Evolutionary conservation across 2,797 vertebrate genomes (phyloP).

Genomic region (Graptemys geographica): DNA sequence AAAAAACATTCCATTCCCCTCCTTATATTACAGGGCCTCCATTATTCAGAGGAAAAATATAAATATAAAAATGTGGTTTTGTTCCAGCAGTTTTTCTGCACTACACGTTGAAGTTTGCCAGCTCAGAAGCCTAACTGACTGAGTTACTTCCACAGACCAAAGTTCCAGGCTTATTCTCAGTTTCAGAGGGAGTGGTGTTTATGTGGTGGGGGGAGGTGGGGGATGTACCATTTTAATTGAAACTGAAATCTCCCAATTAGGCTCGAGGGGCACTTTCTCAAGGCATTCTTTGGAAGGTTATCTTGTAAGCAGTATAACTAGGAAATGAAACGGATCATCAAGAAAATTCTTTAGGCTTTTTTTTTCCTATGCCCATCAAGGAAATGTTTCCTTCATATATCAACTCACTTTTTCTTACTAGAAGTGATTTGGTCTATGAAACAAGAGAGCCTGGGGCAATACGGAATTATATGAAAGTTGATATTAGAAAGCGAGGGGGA

Average conservation of each 20-base stretch:
- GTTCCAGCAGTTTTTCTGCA: constrained; percentile 37
- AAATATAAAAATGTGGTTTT: constrained; percentile 23
- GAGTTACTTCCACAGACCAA: constrained; percentile 35
- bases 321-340: constrained; percentile 70
- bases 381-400: constrained; percentile 64
- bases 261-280: constrained; percentile 52
- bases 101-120: accelerated
- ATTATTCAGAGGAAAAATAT: constrained; percentile 39
- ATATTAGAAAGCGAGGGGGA: constrained; percentile 60
- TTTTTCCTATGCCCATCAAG: constrained; percentile 26
- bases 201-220: background rate
- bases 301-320: constrained; percentile 49
- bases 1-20: constrained; percentile 55
- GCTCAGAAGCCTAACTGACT: background rate
- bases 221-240: constrained; percentile 41
- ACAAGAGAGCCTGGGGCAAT: constrained; percentile 46
- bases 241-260: constrained; percentile 55
- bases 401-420: constrained; percentile 43
- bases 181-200: background rate
- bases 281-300: constrained; percentile 45
- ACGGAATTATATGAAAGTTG: constrained; percentile 68
- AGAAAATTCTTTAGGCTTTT: constrained; percentile 52
- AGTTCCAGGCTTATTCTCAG: background rate
- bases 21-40: constrained; percentile 25
- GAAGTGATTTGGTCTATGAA: constrained; percentile 64